phyloP scores from a whole-genome alignment of 1,140 invertebrate species.

The Scaptomyza montana region DNA sequence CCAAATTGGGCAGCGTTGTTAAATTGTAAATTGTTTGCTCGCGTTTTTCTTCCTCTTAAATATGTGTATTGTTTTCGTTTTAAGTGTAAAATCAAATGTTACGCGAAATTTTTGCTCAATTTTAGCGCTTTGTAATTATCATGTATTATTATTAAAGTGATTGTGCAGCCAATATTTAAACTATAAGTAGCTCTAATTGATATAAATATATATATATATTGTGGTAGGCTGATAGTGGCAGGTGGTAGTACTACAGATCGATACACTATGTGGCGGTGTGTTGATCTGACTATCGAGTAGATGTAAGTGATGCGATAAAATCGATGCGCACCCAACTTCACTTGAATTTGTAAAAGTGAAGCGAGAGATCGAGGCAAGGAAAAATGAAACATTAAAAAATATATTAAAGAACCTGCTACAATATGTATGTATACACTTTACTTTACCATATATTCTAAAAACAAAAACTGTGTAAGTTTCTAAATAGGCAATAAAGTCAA shows the following conservation, averaged over 20 bases:
- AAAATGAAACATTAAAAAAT: too few relatives aligned
- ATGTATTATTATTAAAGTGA: constrained; percentile 27
- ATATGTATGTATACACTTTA: constrained; percentile 10
- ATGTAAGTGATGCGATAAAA: too few relatives aligned
- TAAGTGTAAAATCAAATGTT: constrained; percentile 65
- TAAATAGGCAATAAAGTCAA: constrained; percentile 62
- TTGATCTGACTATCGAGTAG: too few relatives aligned
- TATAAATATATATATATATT: constrained; percentile 30
- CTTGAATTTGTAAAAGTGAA: too few relatives aligned
- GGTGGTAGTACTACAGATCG: too few relatives aligned
- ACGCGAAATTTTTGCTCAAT: constrained; percentile 80
- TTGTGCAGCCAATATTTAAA: constrained; percentile 72
- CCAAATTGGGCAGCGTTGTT: constrained; percentile 39
- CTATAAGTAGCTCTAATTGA: constrained; percentile 74
- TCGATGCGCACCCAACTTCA: too few relatives aligned
- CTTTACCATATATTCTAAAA: constrained; percentile 3
- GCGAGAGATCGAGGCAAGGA: too few relatives aligned
- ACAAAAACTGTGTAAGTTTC: constrained; percentile 55
- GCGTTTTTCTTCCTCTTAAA: constrained; percentile 39
- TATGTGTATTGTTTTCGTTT: constrained; percentile 17
- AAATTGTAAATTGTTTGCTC: constrained; percentile 61
- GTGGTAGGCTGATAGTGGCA: too few relatives aligned
- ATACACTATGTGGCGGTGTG: too few relatives aligned
- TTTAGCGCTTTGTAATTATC: constrained; percentile 71
- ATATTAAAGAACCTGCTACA: too few relatives aligned